A percentile compares a stretch with the other conserved stretches of the same genome.
Conservation (phyloP, 1,140 invertebrate species). For the Drosophila tani region DNA sequence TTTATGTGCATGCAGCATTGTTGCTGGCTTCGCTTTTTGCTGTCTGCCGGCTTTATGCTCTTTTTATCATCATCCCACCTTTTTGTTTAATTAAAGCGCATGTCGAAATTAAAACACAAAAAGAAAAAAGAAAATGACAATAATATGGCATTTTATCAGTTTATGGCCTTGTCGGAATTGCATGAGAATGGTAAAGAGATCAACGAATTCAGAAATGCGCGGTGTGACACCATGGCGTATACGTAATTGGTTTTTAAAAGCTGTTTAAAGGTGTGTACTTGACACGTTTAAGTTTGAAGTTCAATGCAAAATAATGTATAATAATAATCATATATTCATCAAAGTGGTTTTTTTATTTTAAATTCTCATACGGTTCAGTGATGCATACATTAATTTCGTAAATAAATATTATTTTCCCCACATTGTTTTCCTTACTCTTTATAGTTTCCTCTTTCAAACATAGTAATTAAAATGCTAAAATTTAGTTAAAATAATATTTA, state of each 20-base stretch:
- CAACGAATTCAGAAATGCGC: slow-evolving; percentile 9
- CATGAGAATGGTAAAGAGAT: slow-evolving; percentile 5
- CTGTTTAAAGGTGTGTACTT: neutral
- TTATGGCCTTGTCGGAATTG: slow-evolving; percentile 4
- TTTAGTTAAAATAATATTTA: neutral
- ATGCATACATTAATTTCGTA: neutral
- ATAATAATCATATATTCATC: neutral
- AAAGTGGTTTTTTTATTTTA: neutral
- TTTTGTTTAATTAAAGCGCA: slow-evolving; percentile 58
- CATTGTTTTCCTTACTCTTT: neutral
- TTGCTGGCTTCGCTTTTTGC: slow-evolving; percentile 31
- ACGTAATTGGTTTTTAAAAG: slow-evolving; percentile 23
- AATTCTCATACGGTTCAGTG: too few species aligned
- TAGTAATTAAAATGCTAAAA: neutral
- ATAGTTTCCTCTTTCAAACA: neutral
- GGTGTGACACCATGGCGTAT: slow-evolving; percentile 12
- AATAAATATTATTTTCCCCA: neutral
- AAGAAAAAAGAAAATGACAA: neutral
- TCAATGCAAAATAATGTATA: neutral
- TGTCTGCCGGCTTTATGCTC: slow-evolving; percentile 33
- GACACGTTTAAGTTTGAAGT: neutral
- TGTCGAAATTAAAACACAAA: slow-evolving; percentile 41
- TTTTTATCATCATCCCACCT: slow-evolving; percentile 41
- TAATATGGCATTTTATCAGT: slow-evolving; percentile 21
- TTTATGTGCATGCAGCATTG: slow-evolving; percentile 36